These are phyloP conservation scores for Cosmopolites sordidus DNA, from an alignment of 2,888 invertebrate species.

Conservation along the genomic window DNA sequence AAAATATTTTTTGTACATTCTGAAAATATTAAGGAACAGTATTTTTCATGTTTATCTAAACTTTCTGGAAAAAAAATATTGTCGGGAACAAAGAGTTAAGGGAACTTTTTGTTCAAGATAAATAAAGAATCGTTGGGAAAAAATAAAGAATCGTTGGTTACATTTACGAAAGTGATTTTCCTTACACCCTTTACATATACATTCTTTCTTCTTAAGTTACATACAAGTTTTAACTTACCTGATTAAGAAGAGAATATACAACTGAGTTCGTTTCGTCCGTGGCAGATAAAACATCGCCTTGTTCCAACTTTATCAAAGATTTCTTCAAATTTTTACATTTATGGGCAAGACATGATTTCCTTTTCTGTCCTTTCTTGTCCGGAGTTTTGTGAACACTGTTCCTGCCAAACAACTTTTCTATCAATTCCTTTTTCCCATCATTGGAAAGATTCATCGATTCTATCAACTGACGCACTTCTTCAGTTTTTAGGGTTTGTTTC, in stretches of 20 bases:
- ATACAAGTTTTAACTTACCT: slow-evolving; percentile 15
- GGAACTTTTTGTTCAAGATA: no score
- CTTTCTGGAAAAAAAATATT: no score
- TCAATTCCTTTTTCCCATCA: slow-evolving; percentile 31
- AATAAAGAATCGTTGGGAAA: no score
- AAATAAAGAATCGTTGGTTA: no score
- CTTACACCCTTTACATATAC: no score
- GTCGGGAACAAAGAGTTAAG: no score
- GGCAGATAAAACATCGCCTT: slow-evolving; percentile 13
- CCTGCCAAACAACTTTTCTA: slow-evolving; percentile 30
- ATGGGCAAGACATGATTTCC: slow-evolving; percentile 13
- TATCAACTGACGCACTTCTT: slow-evolving; percentile 37
- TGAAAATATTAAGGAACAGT: no score
- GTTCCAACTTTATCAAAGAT: slow-evolving; percentile 4
- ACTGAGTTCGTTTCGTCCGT: slow-evolving; percentile 24
- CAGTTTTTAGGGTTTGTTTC: slow-evolving; percentile 32
- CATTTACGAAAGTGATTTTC: no score
- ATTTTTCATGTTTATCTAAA: no score
- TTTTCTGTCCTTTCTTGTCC: not conserved
- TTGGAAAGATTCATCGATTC: slow-evolving; percentile 35
- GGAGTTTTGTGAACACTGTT: not conserved
- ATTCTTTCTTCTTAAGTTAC: no score
- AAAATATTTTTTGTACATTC: no score
- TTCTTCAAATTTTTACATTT: slow-evolving; percentile 1
- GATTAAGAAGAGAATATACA: slow-evolving; percentile 15